These are phyloP conservation scores for Carcharodon carcharias DNA, from an alignment of 2,797 vertebrate species.

Conservation along the genomic window DNA sequence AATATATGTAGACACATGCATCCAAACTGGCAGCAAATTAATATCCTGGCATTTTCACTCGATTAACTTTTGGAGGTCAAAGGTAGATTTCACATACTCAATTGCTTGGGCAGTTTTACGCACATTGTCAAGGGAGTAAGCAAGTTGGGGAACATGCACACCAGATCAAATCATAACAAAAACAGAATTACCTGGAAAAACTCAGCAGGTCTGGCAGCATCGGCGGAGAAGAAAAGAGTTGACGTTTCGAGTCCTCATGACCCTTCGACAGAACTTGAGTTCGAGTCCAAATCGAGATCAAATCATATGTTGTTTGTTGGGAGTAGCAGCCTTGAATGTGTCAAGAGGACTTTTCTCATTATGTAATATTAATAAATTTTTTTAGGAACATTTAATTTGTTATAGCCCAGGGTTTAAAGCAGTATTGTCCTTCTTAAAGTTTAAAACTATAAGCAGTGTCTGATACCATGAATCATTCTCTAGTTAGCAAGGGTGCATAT, in stretches of 20 bases:
- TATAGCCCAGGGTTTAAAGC: neutral
- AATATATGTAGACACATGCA: neutral
- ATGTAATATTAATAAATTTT: neutral
- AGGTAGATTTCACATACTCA: neutral
- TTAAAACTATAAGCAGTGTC: neutral
- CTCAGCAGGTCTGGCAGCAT: no score
- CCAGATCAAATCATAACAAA: neutral
- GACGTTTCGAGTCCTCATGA: no score
- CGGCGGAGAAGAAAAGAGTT: no score
- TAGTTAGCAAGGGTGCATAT: neutral
- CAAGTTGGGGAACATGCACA: neutral
- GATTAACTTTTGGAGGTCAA: neutral
- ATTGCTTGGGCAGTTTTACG: neutral
- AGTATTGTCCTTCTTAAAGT: neutral
- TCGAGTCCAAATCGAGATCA: no score
- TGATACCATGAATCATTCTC: neutral
- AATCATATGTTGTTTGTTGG: neutral
- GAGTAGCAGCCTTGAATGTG: neutral
- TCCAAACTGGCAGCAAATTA: neutral
- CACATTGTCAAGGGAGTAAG: no score
- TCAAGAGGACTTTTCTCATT: neutral
- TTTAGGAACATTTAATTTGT: neutral
- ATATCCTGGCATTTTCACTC: neutral
- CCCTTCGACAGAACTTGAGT: no score
- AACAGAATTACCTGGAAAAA: no score